phyloP scores from a whole-genome alignment of 2,888 invertebrate genomes.

The Tethea ocularis region DNA sequence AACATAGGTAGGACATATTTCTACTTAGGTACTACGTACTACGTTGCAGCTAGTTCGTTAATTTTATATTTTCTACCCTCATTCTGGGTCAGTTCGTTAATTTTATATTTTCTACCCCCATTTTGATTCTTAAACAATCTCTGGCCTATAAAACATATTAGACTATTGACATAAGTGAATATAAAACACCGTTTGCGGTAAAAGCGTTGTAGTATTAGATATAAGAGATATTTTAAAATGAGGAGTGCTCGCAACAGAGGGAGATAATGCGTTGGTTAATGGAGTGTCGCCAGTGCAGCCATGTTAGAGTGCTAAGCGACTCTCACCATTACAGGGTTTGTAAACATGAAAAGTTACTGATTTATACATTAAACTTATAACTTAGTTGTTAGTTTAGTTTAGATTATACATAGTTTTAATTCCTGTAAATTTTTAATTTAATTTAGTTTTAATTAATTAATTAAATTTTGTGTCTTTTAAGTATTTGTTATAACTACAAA shows the following conservation, averaged over 20 bases:
- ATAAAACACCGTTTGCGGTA: slow-evolving; percentile 41
- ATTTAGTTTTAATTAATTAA: no score
- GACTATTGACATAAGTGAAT: slow-evolving; percentile 18
- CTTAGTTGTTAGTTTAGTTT: no score
- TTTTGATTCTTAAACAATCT: not conserved
- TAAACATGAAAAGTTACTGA: slow-evolving; percentile 39
- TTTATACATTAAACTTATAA: slow-evolving; percentile 3
- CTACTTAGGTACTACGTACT: no score
- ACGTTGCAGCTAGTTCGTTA: no score
- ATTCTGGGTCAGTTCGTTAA: no score
- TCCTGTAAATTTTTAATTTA: no score
- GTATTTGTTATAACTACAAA: no score
- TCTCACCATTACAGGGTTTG: slow-evolving; percentile 55
- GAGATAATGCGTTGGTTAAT: slow-evolving; percentile 71
- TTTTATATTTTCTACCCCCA: no score
- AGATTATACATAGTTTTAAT: no score
- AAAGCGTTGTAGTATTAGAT: slow-evolving; percentile 46
- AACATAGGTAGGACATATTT: no score
- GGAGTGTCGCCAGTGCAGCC: slow-evolving; percentile 59
- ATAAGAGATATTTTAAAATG: slow-evolving; percentile 59
- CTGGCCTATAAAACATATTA: slow-evolving; percentile 16
- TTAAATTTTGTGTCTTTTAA: no score
- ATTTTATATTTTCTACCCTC: no score
- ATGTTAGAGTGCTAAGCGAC: slow-evolving; percentile 48
- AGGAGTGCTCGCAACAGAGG: slow-evolving; percentile 52